These are phyloP conservation scores for Austrofundulus limnaeus DNA, from an alignment of 2,113 vertebrate genomes.

Conservation along the genomic window DNA sequence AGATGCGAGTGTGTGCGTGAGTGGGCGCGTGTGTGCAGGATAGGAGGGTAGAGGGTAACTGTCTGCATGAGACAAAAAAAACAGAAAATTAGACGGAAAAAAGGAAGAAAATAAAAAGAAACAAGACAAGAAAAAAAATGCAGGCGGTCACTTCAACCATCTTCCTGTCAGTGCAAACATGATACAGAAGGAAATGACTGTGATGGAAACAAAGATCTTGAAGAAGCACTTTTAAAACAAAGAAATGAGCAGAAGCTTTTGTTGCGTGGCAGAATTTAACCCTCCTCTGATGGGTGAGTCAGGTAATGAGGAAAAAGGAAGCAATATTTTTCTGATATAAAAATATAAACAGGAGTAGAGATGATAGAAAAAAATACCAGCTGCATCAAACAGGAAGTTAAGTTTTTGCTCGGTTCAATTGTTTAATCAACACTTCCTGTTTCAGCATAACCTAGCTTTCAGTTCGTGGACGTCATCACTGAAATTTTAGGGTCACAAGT, in stretches of 20 bases:
- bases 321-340: constrained; percentile 15
- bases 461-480: background rate
- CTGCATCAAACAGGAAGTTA: constrained; percentile 55
- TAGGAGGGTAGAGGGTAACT: constrained; percentile 51
- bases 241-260: background rate
- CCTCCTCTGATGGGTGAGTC: background rate
- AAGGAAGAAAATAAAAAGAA: constrained; percentile 12
- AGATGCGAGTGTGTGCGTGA: constrained; percentile 11
- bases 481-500: background rate
- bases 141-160: constrained; percentile 35
- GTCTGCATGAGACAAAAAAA: constrained; percentile 44
- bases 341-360: background rate
- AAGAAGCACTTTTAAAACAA: background rate
- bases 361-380: too few relatives aligned
- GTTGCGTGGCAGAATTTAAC: background rate
- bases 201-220: constrained; percentile 22
- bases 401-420: constrained; percentile 26
- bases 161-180: constrained; percentile 45
- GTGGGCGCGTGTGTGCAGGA: constrained; percentile 26
- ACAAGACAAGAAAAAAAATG: background rate
- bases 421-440: constrained; percentile 52
- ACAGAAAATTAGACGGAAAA: constrained; percentile 29
- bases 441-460: background rate
- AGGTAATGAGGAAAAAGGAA: constrained; percentile 13
- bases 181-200: constrained; percentile 36